Evolutionary conservation across 1,140 invertebrate species (phyloP).

Genomic region (Drosophila simulans): DNA sequence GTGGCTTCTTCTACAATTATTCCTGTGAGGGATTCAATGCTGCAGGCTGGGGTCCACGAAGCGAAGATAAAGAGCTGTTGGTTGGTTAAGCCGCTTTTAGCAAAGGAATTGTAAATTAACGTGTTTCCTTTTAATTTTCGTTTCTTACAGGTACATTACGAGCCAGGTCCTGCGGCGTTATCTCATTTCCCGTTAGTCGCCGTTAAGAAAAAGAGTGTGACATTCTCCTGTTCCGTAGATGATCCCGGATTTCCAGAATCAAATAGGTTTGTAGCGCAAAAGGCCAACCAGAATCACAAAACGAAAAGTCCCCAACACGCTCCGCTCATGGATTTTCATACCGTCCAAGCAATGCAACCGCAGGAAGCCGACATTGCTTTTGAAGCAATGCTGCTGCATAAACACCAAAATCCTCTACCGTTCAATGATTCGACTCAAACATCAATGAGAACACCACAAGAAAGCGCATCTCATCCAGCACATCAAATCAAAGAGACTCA

Average conservation of each 20-base stretch:
- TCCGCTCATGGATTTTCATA: conserved; percentile 64
- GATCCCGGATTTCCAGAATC: conserved; percentile 92
- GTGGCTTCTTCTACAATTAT: conserved; percentile 96
- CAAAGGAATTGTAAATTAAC: background rate
- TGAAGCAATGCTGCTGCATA: conserved; percentile 73
- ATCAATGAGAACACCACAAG: conserved; percentile 41
- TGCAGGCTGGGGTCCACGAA: conserved; percentile 93
- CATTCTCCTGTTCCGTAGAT: conserved; percentile 92
- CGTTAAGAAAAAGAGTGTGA: conserved; percentile 91
- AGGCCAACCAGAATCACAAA: conserved; percentile 24
- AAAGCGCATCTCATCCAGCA: conserved; percentile 22
- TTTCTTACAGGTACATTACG: conserved; percentile 85
- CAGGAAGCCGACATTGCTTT: conserved; percentile 75
- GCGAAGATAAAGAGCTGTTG: conserved; percentile 88
- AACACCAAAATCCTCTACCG: conserved; percentile 46
- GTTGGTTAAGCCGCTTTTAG: conserved; percentile 35
- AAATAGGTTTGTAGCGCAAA: conserved; percentile 83
- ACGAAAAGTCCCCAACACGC: conserved; percentile 26
- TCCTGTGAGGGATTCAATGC: conserved; percentile 94
- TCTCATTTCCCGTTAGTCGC: conserved; percentile 90
- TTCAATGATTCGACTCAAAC: conserved; percentile 32
- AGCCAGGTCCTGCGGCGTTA: conserved; percentile 90
- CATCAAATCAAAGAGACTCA: conserved; percentile 79
- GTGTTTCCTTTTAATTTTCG: background rate
- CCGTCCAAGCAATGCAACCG: conserved; percentile 71